These are phyloP conservation scores for Apeltes quadracus DNA, from an alignment of 2,113 vertebrate genomes.

Conservation along the genomic window DNA sequence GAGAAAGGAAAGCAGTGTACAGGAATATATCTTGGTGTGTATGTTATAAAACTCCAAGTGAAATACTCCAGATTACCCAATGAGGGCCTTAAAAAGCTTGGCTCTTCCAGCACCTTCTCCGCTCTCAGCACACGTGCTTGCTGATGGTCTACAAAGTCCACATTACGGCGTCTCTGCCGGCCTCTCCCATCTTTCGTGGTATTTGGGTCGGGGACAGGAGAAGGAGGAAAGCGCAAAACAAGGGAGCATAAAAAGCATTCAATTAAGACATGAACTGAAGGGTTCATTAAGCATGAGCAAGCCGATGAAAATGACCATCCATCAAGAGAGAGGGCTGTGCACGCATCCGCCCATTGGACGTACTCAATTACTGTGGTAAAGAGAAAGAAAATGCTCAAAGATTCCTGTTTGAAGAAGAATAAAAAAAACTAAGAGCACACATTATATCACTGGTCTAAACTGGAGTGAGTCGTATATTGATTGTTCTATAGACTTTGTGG, in stretches of 20 bases:
- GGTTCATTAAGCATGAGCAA: constrained; percentile 79
- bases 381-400: constrained; percentile 1
- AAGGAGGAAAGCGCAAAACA: constrained; percentile 47
- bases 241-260: constrained; percentile 75
- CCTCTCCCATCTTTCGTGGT: constrained; percentile 7
- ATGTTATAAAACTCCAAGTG: constrained; percentile 33
- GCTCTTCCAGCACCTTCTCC: constrained; percentile 41
- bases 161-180: constrained; percentile 24
- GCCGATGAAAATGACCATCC: constrained; percentile 80
- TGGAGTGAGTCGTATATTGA: not conserved
- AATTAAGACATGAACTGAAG: constrained; percentile 79
- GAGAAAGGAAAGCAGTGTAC: not conserved
- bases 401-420: constrained; percentile 12
- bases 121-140: constrained; percentile 5
- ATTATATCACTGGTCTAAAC: not conserved
- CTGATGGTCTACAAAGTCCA: constrained; percentile 48
- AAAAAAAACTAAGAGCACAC: constrained; percentile 17
- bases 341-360: constrained; percentile 28
- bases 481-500: not conserved
- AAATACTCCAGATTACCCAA: constrained; percentile 50
- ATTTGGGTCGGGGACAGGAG: not conserved
- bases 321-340: constrained; percentile 66
- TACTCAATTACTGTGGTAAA: not conserved
- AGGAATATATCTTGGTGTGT: constrained; percentile 6
- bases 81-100: constrained; percentile 54